Evolutionary conservation across 2,888 invertebrate species (phyloP).

Genomic region (Diogma glabrata): DNA sequence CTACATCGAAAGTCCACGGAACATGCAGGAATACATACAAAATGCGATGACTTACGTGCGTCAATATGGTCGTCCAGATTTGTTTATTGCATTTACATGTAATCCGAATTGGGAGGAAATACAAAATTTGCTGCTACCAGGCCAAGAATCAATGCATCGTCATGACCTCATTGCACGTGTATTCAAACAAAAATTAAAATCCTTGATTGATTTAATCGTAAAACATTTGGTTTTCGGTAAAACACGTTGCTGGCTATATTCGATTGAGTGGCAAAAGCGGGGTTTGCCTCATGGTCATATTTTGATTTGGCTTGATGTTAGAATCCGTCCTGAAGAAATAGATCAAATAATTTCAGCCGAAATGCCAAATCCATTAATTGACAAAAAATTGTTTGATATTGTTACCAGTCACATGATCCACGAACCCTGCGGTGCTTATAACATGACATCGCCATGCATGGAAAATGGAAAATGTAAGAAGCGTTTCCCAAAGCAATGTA

Average conservation of each 20-base stretch:
- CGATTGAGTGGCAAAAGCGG: too few species aligned
- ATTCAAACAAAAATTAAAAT: not conserved
- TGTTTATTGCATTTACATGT: too few species aligned
- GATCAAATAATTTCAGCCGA: too few species aligned
- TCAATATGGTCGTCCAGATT: too few species aligned
- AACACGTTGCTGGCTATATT: not conserved
- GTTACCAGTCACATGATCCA: not conserved
- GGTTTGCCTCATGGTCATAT: too few species aligned
- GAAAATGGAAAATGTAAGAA: not conserved
- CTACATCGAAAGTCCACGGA: not conserved
- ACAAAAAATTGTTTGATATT: not conserved
- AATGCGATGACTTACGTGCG: too few species aligned
- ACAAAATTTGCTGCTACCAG: not conserved
- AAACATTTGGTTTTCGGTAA: not conserved
- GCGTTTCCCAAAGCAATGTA: not conserved
- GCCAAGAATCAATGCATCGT: not conserved
- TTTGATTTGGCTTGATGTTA: too few species aligned
- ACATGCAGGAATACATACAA: conserved; percentile 1
- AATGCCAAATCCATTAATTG: too few species aligned
- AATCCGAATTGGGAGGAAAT: not conserved
- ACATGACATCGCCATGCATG: not conserved
- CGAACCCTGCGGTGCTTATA: not conserved
- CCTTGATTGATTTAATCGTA: too few species aligned
- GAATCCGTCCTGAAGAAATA: too few species aligned
- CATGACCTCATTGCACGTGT: too few species aligned